These are phyloP conservation scores for Rhinatrema bivittatum DNA, from an alignment of 2,797 vertebrate species.

Conservation along the genomic window DNA sequence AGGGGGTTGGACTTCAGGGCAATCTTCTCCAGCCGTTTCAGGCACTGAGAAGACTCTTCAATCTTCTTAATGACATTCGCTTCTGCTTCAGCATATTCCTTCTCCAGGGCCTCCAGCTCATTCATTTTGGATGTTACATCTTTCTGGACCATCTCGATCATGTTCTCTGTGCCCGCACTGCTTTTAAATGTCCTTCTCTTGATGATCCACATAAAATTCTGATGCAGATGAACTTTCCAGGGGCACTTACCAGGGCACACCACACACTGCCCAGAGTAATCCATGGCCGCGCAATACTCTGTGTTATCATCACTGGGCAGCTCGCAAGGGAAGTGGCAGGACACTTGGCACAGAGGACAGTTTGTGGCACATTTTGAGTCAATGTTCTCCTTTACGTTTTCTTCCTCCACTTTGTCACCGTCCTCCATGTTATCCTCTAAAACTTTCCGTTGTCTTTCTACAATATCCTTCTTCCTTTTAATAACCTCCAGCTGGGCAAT, in stretches of 20 bases:
- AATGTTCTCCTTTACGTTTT: neutral
- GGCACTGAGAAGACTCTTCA: neutral
- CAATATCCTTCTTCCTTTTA: no score
- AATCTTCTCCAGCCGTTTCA: conserved; percentile 22
- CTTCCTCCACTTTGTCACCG: neutral
- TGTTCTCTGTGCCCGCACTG: conserved; percentile 22
- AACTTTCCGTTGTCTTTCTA: no score
- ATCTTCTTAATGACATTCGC: neutral
- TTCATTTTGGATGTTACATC: neutral
- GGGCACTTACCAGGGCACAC: conserved; percentile 16
- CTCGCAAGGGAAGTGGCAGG: neutral
- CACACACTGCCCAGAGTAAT: neutral
- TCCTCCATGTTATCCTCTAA: conserved; percentile 1
- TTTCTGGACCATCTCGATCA: conserved; percentile 10
- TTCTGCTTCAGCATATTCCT: neutral
- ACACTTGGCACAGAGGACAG: neutral
- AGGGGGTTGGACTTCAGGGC: conserved; percentile 25
- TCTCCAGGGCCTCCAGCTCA: neutral
- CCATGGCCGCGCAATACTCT: neutral
- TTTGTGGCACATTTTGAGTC: neutral
- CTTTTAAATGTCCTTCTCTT: conserved; percentile 3
- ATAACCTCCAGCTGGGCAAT: neutral
- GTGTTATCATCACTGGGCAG: neutral
- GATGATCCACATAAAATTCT: neutral
- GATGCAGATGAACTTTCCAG: conserved; percentile 5